These are phyloP conservation scores for Montipora efflorescens DNA, from an alignment of 64 coral and sea anemone species.

Conservation along the genomic window DNA sequence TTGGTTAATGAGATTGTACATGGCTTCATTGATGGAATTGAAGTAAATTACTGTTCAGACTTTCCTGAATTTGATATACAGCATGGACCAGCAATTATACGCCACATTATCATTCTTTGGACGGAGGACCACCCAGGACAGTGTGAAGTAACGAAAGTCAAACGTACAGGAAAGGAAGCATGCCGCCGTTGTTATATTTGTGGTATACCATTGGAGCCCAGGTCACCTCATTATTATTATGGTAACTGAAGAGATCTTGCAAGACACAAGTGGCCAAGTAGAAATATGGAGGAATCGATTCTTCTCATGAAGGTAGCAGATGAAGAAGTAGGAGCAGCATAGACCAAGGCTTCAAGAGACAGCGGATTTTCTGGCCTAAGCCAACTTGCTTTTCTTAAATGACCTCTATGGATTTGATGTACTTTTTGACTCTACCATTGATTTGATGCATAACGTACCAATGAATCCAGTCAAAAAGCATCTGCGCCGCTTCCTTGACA, in stretches of 20 bases:
- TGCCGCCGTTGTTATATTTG: constrained; percentile 66
- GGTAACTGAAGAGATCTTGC: constrained; percentile 61
- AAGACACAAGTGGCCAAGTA: constrained; percentile 57
- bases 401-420: constrained; percentile 76
- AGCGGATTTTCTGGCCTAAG: constrained; percentile 73
- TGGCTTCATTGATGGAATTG: constrained; percentile 68
- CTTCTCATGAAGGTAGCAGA: constrained; percentile 59
- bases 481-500: constrained; percentile 46
- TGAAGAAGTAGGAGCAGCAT: constrained; percentile 62
- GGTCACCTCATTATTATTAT: constrained; percentile 72
- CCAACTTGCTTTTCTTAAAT: constrained; percentile 53
- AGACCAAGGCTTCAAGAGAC: constrained; percentile 49
- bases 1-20: constrained; percentile 66
- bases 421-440: constrained; percentile 66
- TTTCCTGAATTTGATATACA: constrained; percentile 73
- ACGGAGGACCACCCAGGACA: constrained; percentile 69
- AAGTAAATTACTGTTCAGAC: constrained; percentile 60
- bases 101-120: constrained; percentile 61
- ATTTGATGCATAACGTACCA: constrained; percentile 71
- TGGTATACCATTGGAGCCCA: constrained; percentile 47
- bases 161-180: constrained; percentile 61
- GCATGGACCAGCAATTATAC: constrained; percentile 39
- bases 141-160: constrained; percentile 64
- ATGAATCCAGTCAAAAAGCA: constrained; percentile 79
- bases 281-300: constrained; percentile 66